Evolutionary conservation across 2,797 vertebrate species (phyloP).

Genomic region (Benthosema pterotum): DNA sequence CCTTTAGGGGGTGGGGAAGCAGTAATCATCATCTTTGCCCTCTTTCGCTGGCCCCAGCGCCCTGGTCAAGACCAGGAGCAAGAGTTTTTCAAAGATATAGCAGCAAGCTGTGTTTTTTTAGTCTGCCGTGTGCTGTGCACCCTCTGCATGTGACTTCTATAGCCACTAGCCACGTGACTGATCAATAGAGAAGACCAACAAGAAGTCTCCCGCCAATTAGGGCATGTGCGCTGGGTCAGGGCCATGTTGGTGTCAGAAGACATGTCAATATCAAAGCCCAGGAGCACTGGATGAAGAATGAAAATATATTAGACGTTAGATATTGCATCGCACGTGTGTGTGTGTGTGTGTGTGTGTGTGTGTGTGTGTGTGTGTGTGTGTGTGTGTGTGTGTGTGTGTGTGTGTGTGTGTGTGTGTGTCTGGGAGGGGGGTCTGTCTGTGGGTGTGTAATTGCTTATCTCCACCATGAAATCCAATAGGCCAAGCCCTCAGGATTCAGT

Average conservation of each 20-base stretch:
- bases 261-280: constrained; percentile 64
- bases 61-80: constrained; percentile 19
- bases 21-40: constrained; percentile 46
- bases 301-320: constrained; percentile 34
- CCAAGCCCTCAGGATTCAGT: not conserved
- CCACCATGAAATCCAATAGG: constrained; percentile 1
- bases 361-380: not conserved
- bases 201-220: constrained; percentile 75
- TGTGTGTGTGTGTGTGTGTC: not conserved
- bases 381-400: not conserved
- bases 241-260: constrained; percentile 52
- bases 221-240: constrained; percentile 40
- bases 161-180: constrained; percentile 44
- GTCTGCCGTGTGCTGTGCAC: no score
- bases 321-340: not conserved
- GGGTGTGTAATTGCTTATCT: not conserved
- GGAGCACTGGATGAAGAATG: constrained; percentile 53
- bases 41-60: constrained; percentile 36
- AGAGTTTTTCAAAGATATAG: constrained; percentile 62
- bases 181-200: constrained; percentile 74
- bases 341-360: not conserved
- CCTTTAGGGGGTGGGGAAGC: constrained; percentile 52
- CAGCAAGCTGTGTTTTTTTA: constrained; percentile 54
- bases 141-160: constrained; percentile 17
- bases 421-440: not conserved